Evolutionary conservation across 2,797 vertebrate species (phyloP).

Genomic region (Loriculus beryllinus): DNA sequence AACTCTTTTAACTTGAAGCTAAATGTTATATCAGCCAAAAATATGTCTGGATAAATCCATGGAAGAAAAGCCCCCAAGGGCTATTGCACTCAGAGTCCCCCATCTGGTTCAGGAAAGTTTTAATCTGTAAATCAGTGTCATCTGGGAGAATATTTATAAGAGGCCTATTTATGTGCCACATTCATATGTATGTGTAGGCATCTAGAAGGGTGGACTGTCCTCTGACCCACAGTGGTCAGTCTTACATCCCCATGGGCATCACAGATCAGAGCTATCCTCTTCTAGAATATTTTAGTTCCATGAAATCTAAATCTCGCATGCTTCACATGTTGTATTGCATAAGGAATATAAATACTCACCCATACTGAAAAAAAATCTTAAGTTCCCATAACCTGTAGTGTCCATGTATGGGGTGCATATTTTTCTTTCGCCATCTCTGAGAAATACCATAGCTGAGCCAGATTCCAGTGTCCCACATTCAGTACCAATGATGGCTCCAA

Average conservation of each 20-base stretch:
- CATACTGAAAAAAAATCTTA: slow-evolving; percentile 94
- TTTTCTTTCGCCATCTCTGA: slow-evolving; percentile 87
- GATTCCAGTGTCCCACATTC: slow-evolving; percentile 94
- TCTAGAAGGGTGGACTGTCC: background rate
- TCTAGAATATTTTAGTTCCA: background rate
- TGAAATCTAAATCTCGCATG: background rate
- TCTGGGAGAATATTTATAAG: background rate
- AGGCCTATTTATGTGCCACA: background rate
- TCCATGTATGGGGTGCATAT: slow-evolving; percentile 94
- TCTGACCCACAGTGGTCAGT: background rate
- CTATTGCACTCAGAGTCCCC: background rate
- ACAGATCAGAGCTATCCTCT: background rate
- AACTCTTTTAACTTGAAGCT: background rate
- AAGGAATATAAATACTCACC: slow-evolving; percentile 76
- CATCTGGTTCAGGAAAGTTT: background rate
- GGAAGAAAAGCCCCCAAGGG: background rate
- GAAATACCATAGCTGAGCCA: slow-evolving; percentile 88
- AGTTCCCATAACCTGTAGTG: slow-evolving; percentile 90
- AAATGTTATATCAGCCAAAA: background rate
- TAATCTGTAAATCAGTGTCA: background rate
- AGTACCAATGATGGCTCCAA: slow-evolving; percentile 85
- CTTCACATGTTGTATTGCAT: background rate
- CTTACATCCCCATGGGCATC: background rate
- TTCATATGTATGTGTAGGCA: background rate
- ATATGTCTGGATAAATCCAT: background rate